Conservation (phyloP, 2,797 vertebrate genomes). For the Dermochelys coriacea region DNA sequence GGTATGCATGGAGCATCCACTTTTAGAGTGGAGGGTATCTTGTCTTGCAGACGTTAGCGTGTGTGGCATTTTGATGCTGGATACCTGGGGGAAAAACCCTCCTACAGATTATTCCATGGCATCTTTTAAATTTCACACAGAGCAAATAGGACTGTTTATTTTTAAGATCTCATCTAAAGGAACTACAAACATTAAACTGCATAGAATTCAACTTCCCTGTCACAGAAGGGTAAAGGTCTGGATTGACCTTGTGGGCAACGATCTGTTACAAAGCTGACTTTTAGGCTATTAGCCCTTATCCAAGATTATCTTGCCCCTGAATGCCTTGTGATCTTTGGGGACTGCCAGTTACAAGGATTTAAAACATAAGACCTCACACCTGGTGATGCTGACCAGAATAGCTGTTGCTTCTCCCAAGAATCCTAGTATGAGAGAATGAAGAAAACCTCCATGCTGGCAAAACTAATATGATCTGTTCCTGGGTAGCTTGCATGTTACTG, state of each 20-base stretch:
- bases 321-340: not conserved
- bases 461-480: not conserved
- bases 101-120: not conserved
- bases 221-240: not conserved
- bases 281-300: no score
- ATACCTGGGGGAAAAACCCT: not conserved
- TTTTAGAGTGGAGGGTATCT: not conserved
- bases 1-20: accelerated
- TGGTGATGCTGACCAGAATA: not conserved
- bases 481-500: not conserved
- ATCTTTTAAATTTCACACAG: not conserved
- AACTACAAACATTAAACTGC: not conserved
- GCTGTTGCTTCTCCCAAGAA: not conserved
- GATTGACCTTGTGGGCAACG: not conserved
- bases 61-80: accelerated
- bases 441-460: not conserved
- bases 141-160: not conserved
- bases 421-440: not conserved
- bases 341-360: not conserved
- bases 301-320: not conserved
- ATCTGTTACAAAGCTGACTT: not conserved
- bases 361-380: not conserved
- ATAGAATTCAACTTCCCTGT: not conserved
- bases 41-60: accelerated
- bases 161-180: not conserved